These are phyloP conservation scores for Corvus moneduloides DNA, from an alignment of 2,113 vertebrate genomes.

Conservation along the genomic window DNA sequence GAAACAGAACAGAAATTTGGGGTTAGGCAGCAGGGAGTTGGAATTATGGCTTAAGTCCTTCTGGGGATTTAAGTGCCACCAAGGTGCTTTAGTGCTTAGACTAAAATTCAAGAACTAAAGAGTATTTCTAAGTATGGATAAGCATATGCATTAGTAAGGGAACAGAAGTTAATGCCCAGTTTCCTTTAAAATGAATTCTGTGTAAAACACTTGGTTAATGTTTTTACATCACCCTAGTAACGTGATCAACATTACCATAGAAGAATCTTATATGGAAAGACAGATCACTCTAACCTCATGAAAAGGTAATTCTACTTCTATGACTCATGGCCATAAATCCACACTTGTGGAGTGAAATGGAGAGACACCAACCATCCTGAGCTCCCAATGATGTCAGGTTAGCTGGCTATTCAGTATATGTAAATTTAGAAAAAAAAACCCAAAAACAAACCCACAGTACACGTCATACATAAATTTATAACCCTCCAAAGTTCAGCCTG, in stretches of 20 bases:
- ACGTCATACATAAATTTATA: slow-evolving; percentile 16
- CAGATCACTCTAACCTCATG: slow-evolving; percentile 38
- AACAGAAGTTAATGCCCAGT: slow-evolving; percentile 3
- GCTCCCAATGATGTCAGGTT: slow-evolving; percentile 38
- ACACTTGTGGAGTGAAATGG: slow-evolving; percentile 19
- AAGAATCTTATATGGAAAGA: slow-evolving; percentile 49
- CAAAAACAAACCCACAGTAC: not conserved
- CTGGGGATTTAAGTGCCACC: not conserved
- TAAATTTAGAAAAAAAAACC: not conserved
- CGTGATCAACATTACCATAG: slow-evolving; percentile 33
- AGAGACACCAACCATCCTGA: not conserved
- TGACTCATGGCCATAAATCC: slow-evolving; percentile 64
- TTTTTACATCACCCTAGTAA: slow-evolving; percentile 61
- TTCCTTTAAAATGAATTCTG: slow-evolving; percentile 30
- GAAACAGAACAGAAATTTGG: not conserved
- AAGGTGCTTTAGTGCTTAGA: not conserved
- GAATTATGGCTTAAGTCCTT: not conserved
- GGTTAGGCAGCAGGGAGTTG: not conserved
- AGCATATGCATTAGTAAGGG: not conserved
- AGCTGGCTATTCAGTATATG: not conserved
- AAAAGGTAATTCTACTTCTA: slow-evolving; percentile 66
- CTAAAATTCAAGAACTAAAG: not conserved
- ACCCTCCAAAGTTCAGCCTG: not conserved
- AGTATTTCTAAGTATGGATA: not conserved
- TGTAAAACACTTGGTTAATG: slow-evolving; percentile 20